phyloP scores from a whole-genome alignment of 2,888 invertebrate species.

The Parthenolecanium corni region DNA sequence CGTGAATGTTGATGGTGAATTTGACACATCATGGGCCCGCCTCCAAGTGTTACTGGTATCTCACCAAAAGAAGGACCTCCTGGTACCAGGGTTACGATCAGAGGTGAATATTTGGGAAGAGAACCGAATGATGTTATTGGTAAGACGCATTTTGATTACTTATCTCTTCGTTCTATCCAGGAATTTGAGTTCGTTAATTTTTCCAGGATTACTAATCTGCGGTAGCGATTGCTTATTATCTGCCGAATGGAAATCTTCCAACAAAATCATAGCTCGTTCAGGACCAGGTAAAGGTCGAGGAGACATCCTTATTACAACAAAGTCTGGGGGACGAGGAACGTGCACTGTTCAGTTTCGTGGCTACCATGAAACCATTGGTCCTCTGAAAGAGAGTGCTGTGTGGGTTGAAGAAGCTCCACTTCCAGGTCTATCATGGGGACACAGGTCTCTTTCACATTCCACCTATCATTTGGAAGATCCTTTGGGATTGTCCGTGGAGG shows the following conservation, averaged over 20 bases:
- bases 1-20: too few species aligned
- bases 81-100: slow-evolving; percentile 84
- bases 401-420: slow-evolving; percentile 95
- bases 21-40: slow-evolving; percentile 32
- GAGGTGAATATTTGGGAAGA: slow-evolving; percentile 88
- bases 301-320: slow-evolving; percentile 80
- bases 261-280: slow-evolving; percentile 91
- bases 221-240: slow-evolving; percentile 88
- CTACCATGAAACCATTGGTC: slow-evolving; percentile 77
- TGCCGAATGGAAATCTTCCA: slow-evolving; percentile 95
- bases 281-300: slow-evolving; percentile 85
- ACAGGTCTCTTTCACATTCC: slow-evolving; percentile 72
- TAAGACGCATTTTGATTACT: slow-evolving; percentile 37
- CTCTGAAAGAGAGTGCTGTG: slow-evolving; percentile 93
- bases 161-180: not conserved
- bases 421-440: slow-evolving; percentile 67
- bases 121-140: slow-evolving; percentile 76
- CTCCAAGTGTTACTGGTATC: slow-evolving; percentile 83
- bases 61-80: slow-evolving; percentile 98
- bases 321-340: slow-evolving; percentile 73
- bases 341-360: slow-evolving; percentile 70
- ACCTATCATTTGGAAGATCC: slow-evolving; percentile 85
- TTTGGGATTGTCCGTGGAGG: slow-evolving; percentile 82
- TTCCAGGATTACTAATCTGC: slow-evolving; percentile 81
- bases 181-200: not conserved